Evolutionary conservation across 2,113 vertebrate species (phyloP).

Genomic region (Mandrillus leucophaeus): DNA sequence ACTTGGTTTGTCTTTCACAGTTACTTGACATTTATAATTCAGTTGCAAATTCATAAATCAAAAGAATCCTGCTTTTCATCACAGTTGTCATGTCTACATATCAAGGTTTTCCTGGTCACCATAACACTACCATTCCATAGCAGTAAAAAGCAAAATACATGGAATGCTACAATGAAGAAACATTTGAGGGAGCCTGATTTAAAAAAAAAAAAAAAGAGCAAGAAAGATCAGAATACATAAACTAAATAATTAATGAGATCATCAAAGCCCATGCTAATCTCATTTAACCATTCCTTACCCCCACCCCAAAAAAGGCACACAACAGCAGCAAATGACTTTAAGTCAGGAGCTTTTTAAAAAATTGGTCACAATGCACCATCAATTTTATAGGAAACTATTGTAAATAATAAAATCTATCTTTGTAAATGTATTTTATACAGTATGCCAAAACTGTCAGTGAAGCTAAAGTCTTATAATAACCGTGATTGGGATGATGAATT

Average conservation of each 20-base stretch:
- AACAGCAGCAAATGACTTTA: background rate
- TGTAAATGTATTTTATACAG: background rate
- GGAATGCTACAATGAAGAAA: background rate
- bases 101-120: background rate
- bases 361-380: background rate
- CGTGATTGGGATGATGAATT: background rate
- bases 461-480: background rate
- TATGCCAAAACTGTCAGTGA: background rate
- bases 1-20: background rate
- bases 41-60: constrained; percentile 38
- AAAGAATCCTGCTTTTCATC: background rate
- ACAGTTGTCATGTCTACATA: background rate
- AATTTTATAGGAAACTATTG: background rate
- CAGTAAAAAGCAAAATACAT: background rate
- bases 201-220: background rate
- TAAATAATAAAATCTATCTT: background rate
- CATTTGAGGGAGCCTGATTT: background rate
- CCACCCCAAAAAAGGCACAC: background rate
- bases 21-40: constrained; percentile 58
- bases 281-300: background rate
- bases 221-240: background rate
- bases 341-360: background rate
- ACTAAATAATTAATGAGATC: background rate
- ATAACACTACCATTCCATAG: background rate
- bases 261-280: background rate